These are phyloP conservation scores for Eciton burchellii DNA, from an alignment of 1,140 invertebrate genomes.

Conservation along the genomic window DNA sequence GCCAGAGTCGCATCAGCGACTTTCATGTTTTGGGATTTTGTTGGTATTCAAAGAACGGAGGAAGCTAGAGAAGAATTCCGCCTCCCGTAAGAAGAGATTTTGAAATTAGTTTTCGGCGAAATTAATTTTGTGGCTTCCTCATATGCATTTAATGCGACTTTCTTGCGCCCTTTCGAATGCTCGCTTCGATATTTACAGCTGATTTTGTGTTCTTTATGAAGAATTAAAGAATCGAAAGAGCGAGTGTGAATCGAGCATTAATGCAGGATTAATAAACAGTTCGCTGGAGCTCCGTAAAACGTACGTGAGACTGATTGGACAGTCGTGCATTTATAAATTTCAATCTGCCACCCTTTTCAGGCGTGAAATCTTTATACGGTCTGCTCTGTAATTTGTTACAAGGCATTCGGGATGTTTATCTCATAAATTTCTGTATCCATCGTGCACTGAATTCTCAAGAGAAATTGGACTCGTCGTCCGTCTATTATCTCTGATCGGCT, in stretches of 20 bases:
- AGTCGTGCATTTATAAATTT: conserved; percentile 15
- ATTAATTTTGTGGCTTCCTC: too few relatives aligned
- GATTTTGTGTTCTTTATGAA: conserved; percentile 7
- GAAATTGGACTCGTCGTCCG: neutral
- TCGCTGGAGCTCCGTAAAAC: neutral
- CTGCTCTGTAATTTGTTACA: conserved; percentile 9
- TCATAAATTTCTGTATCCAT: conserved; percentile 21
- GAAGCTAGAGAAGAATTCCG: neutral
- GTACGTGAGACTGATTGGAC: conserved; percentile 2
- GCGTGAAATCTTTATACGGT: neutral
- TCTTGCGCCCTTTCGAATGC: neutral
- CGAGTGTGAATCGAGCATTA: conserved; percentile 6
- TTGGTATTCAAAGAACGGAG: neutral
- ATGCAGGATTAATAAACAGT: conserved; percentile 12
- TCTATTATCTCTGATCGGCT: conserved; percentile 8
- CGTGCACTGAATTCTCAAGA: neutral
- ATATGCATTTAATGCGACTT: neutral
- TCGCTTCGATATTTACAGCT: neutral
- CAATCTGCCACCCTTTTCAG: conserved; percentile 9
- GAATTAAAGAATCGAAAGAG: neutral
- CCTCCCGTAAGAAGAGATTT: neutral
- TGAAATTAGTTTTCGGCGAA: conserved; percentile 16
- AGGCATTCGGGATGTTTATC: conserved; percentile 24
- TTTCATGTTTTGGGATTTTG: neutral
- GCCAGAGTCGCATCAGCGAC: neutral